phyloP scores from a whole-genome alignment of 2,113 vertebrate species.

The Phalacrocorax pelagicus region DNA sequence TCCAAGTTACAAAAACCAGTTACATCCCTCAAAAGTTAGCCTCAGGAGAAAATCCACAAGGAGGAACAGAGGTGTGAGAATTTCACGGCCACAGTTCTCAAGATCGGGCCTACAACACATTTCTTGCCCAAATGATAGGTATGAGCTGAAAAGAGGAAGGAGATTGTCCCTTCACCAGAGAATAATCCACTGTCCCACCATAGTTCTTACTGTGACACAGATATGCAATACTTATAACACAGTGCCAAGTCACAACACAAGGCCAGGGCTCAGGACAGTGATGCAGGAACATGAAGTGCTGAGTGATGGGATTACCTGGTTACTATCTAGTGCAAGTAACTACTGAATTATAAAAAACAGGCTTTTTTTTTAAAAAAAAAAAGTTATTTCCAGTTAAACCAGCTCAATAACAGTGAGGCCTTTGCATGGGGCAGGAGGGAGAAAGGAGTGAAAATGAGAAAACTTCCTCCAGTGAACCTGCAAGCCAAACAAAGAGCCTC shows the following conservation, averaged over 20 bases:
- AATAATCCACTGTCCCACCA: background rate
- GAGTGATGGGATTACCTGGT: background rate
- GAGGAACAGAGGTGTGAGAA: background rate
- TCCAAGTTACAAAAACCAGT: background rate
- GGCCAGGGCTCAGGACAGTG: constrained; percentile 6
- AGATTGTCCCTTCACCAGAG: background rate
- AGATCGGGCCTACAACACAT: background rate
- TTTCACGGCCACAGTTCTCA: background rate
- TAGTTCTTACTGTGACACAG: background rate
- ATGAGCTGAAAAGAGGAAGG: background rate
- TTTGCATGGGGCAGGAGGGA: background rate
- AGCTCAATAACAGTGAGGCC: background rate
- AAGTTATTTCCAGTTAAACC: constrained; percentile 25
- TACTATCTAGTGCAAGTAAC: constrained; percentile 20
- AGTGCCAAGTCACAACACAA: constrained; percentile 15
- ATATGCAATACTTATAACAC: background rate
- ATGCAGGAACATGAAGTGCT: constrained; percentile 27
- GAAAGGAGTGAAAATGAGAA: background rate
- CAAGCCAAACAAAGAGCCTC: background rate
- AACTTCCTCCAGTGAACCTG: background rate
- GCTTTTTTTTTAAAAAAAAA: background rate
- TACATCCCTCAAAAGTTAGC: background rate
- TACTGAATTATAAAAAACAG: constrained; percentile 1
- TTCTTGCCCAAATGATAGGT: background rate
- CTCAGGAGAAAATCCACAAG: background rate